Evolutionary conservation across 2,113 vertebrate species (phyloP).

Genomic region (Antennarius striatus): DNA sequence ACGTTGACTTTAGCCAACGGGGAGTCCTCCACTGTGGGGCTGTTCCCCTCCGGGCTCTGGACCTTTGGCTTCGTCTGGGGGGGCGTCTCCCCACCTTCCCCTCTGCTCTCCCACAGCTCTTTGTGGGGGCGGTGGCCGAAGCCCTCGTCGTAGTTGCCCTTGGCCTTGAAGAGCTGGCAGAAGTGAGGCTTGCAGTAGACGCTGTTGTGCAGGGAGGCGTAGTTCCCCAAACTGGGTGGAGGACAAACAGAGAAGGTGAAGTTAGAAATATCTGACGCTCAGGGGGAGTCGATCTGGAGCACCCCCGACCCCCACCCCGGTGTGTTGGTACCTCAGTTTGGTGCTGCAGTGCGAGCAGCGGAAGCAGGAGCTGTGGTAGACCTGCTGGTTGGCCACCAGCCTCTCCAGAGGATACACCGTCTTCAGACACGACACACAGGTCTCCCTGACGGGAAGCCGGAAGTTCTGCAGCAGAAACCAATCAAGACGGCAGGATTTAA

Average conservation of each 20-base stretch:
- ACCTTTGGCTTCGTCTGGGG: background rate
- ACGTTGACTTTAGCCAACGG: slow-evolving; percentile 91
- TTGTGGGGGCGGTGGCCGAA: slow-evolving; percentile 96
- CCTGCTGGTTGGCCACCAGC: slow-evolving; percentile 93
- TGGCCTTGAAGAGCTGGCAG: slow-evolving; percentile 96
- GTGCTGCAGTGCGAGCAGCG: slow-evolving; percentile 95
- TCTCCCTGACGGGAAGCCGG: slow-evolving; percentile 84
- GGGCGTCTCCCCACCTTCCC: slow-evolving; percentile 72
- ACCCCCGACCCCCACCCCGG: background rate
- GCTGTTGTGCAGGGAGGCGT: slow-evolving; percentile 90
- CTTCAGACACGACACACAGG: slow-evolving; percentile 90
- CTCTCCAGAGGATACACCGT: slow-evolving; percentile 96
- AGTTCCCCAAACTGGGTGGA: slow-evolving; percentile 85
- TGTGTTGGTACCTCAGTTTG: slow-evolving; percentile 87
- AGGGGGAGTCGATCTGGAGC: too few relatives aligned
- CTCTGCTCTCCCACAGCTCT: slow-evolving; percentile 88
- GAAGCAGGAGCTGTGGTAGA: slow-evolving; percentile 94
- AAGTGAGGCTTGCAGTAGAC: slow-evolving; percentile 98
- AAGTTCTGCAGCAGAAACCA: slow-evolving; percentile 81
- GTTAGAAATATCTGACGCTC: background rate
- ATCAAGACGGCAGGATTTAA: too few relatives aligned
- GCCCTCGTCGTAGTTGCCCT: slow-evolving; percentile 98
- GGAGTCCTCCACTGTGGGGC: slow-evolving; percentile 89
- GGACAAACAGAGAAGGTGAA: slow-evolving; percentile 4
- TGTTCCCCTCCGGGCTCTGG: slow-evolving; percentile 65